Evolutionary conservation across 2,113 vertebrate species (phyloP), one percentile per base, ranked within the genome.

Genomic region (Lasiurus borealis): DNA sequence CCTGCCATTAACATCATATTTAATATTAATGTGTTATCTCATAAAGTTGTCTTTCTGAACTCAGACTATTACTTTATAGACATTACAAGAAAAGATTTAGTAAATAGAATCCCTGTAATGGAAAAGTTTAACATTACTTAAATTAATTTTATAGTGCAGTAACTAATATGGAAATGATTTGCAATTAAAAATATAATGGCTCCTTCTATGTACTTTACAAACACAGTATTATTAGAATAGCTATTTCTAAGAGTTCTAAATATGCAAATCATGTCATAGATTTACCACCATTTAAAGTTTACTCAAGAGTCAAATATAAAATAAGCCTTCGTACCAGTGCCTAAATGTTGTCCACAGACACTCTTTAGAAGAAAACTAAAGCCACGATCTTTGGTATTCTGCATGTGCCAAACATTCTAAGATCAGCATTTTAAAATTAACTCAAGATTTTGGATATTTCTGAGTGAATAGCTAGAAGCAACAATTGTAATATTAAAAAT

Each of bases 401-500:
- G 14, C 9, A 54, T 83, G 31, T 73, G 76, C 31, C 90, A 76
- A 0, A 27, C 2, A 77, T 8, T 11, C 57, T 76, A 92, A 77
- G 80, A 92, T 87, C 85, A 48, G 72, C 96, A 92, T 88, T 88
- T 29, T 62, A 50, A 84, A 89, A 88, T 93, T 93, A 98, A 98
- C 97, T 97, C 75, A 90, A n/a, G n/a, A n/a, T n/a, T 96, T 96
- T 86, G 93, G 46, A 92, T 96, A 90, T 91, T 95, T 95, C 46
- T 85, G 91, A 76, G 46, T 94, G 68, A 95, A 93, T 78, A 73
- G 83, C 48, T 85, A 77, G 72, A 93, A 94, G 62, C 44, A 68
- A 87, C 69, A 90, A 85, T 31, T 85, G 21, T 72, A 90, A 72
- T 85, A 94, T 90, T 82, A 90, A 96, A 96, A 93, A 82, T 40